Base-by-base conservation (phyloP, 2,113 vertebrate species). In the Vidua chalybeata region DNA sequence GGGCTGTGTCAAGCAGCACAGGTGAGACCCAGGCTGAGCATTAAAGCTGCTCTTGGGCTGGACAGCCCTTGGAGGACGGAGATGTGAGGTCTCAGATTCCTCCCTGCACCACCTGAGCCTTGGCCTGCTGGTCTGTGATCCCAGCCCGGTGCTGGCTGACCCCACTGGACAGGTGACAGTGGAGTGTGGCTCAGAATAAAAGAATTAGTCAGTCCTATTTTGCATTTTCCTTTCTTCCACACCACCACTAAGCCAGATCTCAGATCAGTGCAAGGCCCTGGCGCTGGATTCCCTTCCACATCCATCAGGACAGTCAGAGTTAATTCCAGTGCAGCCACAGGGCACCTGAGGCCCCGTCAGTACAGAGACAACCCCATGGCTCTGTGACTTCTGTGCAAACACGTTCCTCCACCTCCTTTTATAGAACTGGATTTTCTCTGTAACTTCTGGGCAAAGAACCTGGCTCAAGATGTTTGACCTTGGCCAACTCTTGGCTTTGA, bases 131-230 rank as follows among this genome's bases (percentile, higher is more conserved):
- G 11, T n/a, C 22, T 79, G 54, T 56, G 83, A 37, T 17, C 18
- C 21, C 67, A 22, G 45, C 64, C 79, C 0, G 0, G 22, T 15
- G 46, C 64, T 61, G 56, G 31, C 68, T 81, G 81, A 26, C 31
- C 61, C 23, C 3, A 0, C 1, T 30, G n/a, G 30, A 13, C 14
- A 16, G 41, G 20, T 31, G 51, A 23, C 4, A 31, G 24, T 1
- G 9, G 45, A 31, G 52, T 6, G 5, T 5, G 22, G 5, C 39
- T 23, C 33, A 8, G 30, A 61, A 27, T 18, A 28, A 48, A 49
- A 10, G 12, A 26, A 63, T 27, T 30, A 14, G 58, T 27, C 5
- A 3, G 9, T 19, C 48, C 30, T 5, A 4, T 54, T 39, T 52
- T 39, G 8, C 6, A 6, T 55, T 84, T 75, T n/a, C 71, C 18